phyloP scores from a whole-genome alignment of 2,113 vertebrate species.

The Gulo gulo region DNA sequence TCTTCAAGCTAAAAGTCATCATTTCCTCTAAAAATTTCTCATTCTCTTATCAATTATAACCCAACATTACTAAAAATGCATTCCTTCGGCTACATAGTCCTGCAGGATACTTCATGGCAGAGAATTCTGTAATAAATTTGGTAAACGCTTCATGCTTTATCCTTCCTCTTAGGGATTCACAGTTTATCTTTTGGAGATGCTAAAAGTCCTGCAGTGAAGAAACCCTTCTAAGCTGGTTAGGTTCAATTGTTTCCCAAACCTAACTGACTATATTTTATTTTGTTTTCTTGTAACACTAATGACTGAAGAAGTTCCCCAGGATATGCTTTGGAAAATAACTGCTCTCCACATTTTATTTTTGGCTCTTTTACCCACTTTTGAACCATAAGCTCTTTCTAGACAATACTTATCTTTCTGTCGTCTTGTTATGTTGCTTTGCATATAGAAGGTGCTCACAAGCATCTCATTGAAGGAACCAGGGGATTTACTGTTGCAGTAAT shows the following conservation, averaged over 20 bases:
- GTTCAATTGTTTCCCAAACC: neutral
- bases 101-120: neutral
- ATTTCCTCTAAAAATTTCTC: conserved; percentile 45
- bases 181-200: neutral
- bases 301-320: conserved; percentile 7
- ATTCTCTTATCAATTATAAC: neutral
- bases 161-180: neutral
- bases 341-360: conserved; percentile 6
- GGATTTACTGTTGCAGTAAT: conserved; percentile 43
- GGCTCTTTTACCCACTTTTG: neutral
- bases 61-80: conserved; percentile 3
- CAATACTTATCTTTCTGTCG: conserved; percentile 22
- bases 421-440: neutral
- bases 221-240: conserved; percentile 2
- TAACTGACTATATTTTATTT: conserved; percentile 38
- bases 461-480: neutral
- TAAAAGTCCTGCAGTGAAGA: neutral
- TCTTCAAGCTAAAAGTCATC: conserved; percentile 1
- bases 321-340: conserved; percentile 34
- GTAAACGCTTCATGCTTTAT: neutral
- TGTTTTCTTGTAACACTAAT: neutral
- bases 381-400: conserved; percentile 3
- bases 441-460: neutral
- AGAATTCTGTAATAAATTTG: conserved; percentile 49
- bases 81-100: neutral